phyloP scores from a whole-genome alignment of 2,113 vertebrate genomes.

The western clawed frog (Xenopus tropicalis) region DNA sequence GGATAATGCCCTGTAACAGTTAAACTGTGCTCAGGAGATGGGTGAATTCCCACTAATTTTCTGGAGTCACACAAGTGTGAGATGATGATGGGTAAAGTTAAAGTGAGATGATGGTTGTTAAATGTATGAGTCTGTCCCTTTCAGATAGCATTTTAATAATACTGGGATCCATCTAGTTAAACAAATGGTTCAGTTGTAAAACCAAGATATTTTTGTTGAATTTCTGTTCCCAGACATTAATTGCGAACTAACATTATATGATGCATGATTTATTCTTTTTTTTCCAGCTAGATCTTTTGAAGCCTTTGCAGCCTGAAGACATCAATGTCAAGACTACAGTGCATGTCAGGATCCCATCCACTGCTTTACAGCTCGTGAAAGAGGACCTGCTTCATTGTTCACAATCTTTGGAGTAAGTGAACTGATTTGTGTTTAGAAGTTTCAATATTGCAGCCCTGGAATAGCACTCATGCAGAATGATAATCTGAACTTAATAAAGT shows the following conservation, averaged over 20 bases:
- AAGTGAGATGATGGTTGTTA: too few relatives aligned
- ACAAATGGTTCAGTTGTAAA: too few relatives aligned
- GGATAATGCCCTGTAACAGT: too few relatives aligned
- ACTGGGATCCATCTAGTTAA: too few relatives aligned
- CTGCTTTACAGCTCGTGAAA: conserved; percentile 45
- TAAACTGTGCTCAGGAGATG: too few relatives aligned
- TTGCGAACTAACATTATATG: not conserved
- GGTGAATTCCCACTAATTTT: too few relatives aligned
- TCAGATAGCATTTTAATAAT: too few relatives aligned
- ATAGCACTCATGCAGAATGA: conserved; percentile 26
- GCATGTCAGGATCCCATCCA: conserved; percentile 38
- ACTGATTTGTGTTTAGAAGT: conserved; percentile 33
- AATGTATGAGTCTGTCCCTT: too few relatives aligned
- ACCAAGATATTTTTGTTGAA: too few relatives aligned
- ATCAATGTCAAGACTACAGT: conserved; percentile 43
- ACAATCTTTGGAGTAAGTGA: conserved; percentile 38
- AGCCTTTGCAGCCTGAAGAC: conserved; percentile 44
- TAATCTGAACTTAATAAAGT: not conserved
- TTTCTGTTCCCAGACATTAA: too few relatives aligned
- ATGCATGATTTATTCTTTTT: conserved; percentile 44
- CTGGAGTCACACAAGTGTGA: too few relatives aligned
- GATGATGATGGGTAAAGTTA: too few relatives aligned
- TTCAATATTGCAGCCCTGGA: conserved; percentile 26
- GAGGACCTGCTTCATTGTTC: conserved; percentile 37
- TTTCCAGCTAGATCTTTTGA: conserved; percentile 50